Base-by-base conservation (phyloP, 2,888 invertebrate genomes). In the Geotrupes spiniger region DNA sequence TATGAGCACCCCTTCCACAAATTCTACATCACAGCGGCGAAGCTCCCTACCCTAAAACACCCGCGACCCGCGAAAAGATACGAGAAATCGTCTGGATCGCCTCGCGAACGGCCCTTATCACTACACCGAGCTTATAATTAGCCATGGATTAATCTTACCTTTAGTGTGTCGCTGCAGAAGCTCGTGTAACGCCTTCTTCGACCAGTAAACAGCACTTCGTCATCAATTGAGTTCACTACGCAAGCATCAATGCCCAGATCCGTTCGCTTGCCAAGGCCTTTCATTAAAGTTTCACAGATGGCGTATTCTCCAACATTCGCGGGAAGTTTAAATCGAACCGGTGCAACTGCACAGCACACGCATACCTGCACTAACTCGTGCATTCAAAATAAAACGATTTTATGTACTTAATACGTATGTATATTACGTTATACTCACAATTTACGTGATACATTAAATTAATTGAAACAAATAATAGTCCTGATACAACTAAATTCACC, bases 1-100 rank as follows among this genome's bases (percentile, higher is more conserved):
- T 65, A 65, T 64, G 71, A 71, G 68, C 72, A 73, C 73, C 73
- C 73, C 73, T 73, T 73, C 73, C 73, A 73, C 73, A 69, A 70
- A 71, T 69, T 70, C 72, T 68, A 71, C 70, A 68, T 70, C 70
- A 72, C 68, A 61, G 72, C 72, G 72, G 66, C 72, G 72, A 71
- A 71, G 71, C 72, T 73, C 72, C 73, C 73, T 73, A 70, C 72
- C 72, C 72, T 69, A 70, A 72, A 68, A 69, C 66, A 66, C 62
- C 65, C 66, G 67, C 66, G 68, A 69, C 66, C 65, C 69, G 70
- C 69, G 69, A 68, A 70, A 68, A 66, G 66, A 63, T 66, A 62
- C 64, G 66, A 65, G 66, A 64, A 68, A 64, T 64, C 63, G 64
- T 62, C 65, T 63, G 66, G 63, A 59, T 60, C 60, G 53, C 59